A percentile compares a stretch with the other conserved stretches of the same genome.
These are phyloP conservation scores for Drosophila percnosoma DNA, from an alignment of 2,888 invertebrate species.

Conservation along the genomic window DNA sequence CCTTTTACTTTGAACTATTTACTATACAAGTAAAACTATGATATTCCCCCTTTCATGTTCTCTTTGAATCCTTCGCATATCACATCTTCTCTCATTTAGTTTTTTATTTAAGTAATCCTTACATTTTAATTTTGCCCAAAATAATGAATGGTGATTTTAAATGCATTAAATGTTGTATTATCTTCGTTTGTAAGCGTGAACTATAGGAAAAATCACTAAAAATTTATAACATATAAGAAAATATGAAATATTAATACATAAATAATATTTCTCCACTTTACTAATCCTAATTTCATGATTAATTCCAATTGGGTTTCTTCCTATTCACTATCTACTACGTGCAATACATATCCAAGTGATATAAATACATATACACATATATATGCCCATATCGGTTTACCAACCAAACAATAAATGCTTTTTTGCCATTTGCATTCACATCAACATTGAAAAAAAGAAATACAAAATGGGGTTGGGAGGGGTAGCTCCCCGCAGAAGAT, in stretches of 20 bases:
- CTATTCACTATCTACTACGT: slow-evolving; percentile 28
- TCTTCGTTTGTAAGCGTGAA: neutral
- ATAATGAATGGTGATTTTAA: too few relatives aligned
- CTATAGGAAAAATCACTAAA: neutral
- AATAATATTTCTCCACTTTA: neutral
- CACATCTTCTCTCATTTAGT: too few relatives aligned
- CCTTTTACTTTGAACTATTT: neutral
- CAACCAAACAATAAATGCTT: neutral
- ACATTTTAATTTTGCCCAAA: too few relatives aligned
- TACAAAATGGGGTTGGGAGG: slow-evolving; percentile 1
- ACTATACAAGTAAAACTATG: neutral
- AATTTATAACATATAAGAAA: neutral
- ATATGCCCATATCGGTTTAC: slow-evolving; percentile 1
- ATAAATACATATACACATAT: neutral
- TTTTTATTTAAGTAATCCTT: too few relatives aligned
- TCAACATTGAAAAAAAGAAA: slow-evolving; percentile 1
- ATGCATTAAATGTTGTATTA: neutral
- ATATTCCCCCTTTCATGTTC: neutral
- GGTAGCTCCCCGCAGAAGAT: slow-evolving; percentile 27
- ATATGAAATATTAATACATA: neutral
- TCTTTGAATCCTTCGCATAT: neutral
- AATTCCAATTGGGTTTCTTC: slow-evolving; percentile 4
- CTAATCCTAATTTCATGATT: slow-evolving; percentile 1
- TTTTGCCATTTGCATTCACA: slow-evolving; percentile 47
- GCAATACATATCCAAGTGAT: slow-evolving; percentile 24